A percentile compares a stretch with the other conserved stretches of the same genome.
These are phyloP conservation scores for Philaenus spumarius DNA, from an alignment of 1,140 invertebrate genomes.

Conservation along the genomic window DNA sequence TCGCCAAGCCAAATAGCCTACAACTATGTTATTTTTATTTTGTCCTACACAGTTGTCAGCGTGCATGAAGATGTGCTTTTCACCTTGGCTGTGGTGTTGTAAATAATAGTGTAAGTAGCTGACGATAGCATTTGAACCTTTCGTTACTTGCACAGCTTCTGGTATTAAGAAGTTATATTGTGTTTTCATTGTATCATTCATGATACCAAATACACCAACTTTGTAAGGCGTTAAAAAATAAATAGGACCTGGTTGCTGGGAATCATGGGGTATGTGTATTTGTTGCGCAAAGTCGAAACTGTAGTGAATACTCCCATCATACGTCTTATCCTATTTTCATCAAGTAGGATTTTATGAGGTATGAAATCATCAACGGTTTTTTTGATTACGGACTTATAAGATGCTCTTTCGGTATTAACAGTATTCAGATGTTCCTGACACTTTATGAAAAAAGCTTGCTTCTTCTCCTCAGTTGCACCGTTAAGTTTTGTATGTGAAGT, in stretches of 20 bases:
- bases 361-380: neutral
- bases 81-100: slow-evolving; percentile 6
- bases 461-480: neutral
- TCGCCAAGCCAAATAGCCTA: slow-evolving; percentile 3
- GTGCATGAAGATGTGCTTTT: slow-evolving; percentile 1
- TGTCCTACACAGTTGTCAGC: slow-evolving; percentile 22
- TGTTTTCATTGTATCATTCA: slow-evolving; percentile 11
- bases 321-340: neutral
- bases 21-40: slow-evolving; percentile 21
- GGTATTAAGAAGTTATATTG: slow-evolving; percentile 23
- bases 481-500: neutral
- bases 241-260: slow-evolving; percentile 18
- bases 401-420: slow-evolving; percentile 5
- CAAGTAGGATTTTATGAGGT: neutral
- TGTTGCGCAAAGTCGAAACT: slow-evolving; percentile 17
- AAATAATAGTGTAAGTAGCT: slow-evolving; percentile 22
- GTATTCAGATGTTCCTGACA: neutral
- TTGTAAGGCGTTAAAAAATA: slow-evolving; percentile 22
- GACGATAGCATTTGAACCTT: slow-evolving; percentile 21
- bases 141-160: slow-evolving; percentile 2
- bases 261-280: slow-evolving; percentile 14
- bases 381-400: neutral
- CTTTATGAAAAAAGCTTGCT: neutral
- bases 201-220: slow-evolving; percentile 20
- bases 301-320: slow-evolving; percentile 8